Base-by-base conservation (phyloP, 64 coral and sea anemone genomes). In the Stichodactyla mertensii region DNA sequence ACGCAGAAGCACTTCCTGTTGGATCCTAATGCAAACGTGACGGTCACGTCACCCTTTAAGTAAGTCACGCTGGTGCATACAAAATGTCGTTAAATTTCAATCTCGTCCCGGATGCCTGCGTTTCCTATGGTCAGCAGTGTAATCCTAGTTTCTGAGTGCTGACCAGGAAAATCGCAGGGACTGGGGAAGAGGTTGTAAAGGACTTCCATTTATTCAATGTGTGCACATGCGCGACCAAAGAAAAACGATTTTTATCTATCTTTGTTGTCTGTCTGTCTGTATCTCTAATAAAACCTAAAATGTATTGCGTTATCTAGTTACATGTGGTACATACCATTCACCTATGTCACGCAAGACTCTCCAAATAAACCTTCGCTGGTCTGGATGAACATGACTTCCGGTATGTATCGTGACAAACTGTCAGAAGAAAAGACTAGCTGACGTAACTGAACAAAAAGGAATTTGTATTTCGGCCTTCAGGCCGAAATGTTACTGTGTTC, bases 251-350 rank as follows among this genome's bases (percentile, higher is more conserved):
- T 31, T 31, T 31, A 31, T 31, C 28, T 31, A 31, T 31, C 1
- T 31, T 24, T n/a, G 0, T 23, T 71, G 69, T 71, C 69, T 71
- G 8, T 66, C 55, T 84, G 60, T 62, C 57, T 0, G 55, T 82
- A 23, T 66, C 14, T 66, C 18, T 66, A 1, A 66, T 66, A 45
- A 45, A 45, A 45, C 36, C 36, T 2, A 45, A 45, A 45, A 45
- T 45, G 1, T 36, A 0, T 31, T 74, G 12, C 26, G 24, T 7
- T 82, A 60, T 14, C 54, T 80, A 98, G 95, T 20, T 98, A 98
- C 87, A 98, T 86, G 56, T 98, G 95, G 95, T 79, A 94, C 23
- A 86, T 98, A 71, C 92, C 92, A 64, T 79, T 98, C 69, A 74
- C 69, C 12, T 94, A 88, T 61, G 83, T 86, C 20, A 89, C 82